These are phyloP conservation scores for Palythoa caribaeorum DNA, from an alignment of 92 coral and sea anemone species.

Conservation along the genomic window DNA sequence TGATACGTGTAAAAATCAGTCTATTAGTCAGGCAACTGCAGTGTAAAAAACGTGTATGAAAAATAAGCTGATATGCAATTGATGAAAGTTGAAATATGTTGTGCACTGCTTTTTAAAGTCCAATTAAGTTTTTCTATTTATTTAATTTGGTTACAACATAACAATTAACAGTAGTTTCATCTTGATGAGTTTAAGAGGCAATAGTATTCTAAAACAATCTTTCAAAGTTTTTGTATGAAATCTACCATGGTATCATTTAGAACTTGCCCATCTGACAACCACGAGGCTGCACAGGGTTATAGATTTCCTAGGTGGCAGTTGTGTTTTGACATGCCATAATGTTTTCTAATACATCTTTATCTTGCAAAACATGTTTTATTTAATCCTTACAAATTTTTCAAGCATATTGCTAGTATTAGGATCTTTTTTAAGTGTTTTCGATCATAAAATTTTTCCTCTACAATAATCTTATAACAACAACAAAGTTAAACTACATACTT, in stretches of 20 bases:
- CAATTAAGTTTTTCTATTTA: not conserved
- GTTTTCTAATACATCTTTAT: not conserved
- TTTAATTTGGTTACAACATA: not conserved
- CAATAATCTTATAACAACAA: not conserved
- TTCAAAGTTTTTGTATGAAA: slow-evolving; percentile 3
- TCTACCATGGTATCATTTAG: not conserved
- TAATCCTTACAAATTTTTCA: not conserved
- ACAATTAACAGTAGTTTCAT: slow-evolving; percentile 6
- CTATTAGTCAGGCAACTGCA: slow-evolving; percentile 7
- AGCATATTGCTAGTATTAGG: not conserved
- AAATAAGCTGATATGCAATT: slow-evolving; percentile 1
- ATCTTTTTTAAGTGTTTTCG: not conserved
- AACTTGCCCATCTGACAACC: too few species aligned
- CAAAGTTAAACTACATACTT: not conserved
- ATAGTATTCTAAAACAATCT: not conserved
- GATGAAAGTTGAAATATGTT: slow-evolving; percentile 8
- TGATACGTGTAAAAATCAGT: too few species aligned
- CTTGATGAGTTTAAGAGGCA: slow-evolving; percentile 5
- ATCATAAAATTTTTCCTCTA: not conserved
- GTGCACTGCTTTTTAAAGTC: slow-evolving; percentile 1
- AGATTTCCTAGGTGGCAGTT: not conserved
- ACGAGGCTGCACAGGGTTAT: not conserved
- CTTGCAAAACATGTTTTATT: not conserved
- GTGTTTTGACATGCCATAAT: not conserved
- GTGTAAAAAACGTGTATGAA: not conserved